phyloP scores from a whole-genome alignment of 2,888 invertebrate species.

The Agonum fuliginosum region DNA sequence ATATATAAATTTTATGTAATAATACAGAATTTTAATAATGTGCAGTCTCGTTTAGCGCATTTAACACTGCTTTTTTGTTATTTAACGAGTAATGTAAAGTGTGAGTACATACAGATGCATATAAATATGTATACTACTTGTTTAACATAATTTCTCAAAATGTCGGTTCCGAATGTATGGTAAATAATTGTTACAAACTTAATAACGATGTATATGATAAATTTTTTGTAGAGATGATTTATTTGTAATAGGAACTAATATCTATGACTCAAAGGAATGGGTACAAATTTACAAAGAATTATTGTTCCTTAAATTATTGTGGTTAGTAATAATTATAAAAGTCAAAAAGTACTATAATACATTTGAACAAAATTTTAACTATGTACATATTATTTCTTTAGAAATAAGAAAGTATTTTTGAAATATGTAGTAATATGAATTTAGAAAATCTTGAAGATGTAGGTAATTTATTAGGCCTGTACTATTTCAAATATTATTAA shows the following conservation, averaged over 20 bases:
- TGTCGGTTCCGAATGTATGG: conserved; percentile 10
- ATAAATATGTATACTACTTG: conserved; percentile 59
- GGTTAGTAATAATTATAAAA: conserved; percentile 42
- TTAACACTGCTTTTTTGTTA: conserved; percentile 51
- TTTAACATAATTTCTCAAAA: conserved; percentile 43
- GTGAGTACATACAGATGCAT: conserved; percentile 60
- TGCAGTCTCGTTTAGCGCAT: conserved; percentile 60
- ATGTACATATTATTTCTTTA: conserved; percentile 38
- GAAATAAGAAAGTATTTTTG: background rate
- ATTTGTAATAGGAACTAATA: conserved; percentile 27
- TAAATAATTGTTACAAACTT: conserved; percentile 32
- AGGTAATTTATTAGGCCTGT: conserved; percentile 37
- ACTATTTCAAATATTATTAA: conserved; percentile 19
- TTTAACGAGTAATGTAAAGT: conserved; percentile 60
- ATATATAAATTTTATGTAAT: conserved; percentile 57
- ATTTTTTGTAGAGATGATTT: conserved; percentile 25
- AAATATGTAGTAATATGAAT: background rate
- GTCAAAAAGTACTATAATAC: conserved; percentile 42
- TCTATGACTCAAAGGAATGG: conserved; percentile 46
- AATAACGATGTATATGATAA: conserved; percentile 24
- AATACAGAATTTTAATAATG: conserved; percentile 59
- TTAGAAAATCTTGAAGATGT: conserved; percentile 1
- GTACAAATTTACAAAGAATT: conserved; percentile 46
- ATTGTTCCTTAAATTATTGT: conserved; percentile 42
- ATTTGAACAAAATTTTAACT: conserved; percentile 33